These are phyloP conservation scores for Popillia japonica DNA, from an alignment of 1,140 invertebrate genomes.

Conservation along the genomic window DNA sequence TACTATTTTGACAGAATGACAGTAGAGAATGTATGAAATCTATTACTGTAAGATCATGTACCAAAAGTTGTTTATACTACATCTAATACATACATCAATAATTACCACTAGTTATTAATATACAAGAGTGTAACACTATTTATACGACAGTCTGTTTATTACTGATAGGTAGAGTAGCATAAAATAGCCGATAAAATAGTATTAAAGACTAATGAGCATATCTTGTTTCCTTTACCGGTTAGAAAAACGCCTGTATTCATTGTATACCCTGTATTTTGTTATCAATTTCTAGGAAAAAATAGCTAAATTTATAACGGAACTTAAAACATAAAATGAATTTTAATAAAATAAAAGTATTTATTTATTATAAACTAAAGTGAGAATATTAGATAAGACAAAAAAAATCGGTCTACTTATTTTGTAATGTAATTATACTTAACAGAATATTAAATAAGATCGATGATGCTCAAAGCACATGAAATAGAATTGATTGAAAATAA, in stretches of 20 bases:
- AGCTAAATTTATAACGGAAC: slow-evolving; percentile 40
- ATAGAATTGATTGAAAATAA: slow-evolving; percentile 36
- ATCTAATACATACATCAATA: not conserved
- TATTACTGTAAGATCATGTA: too few relatives aligned
- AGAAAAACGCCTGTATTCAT: not conserved
- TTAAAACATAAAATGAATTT: slow-evolving; percentile 38
- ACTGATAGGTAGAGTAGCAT: not conserved
- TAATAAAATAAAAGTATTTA: slow-evolving; percentile 49
- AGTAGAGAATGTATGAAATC: too few relatives aligned
- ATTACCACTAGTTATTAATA: not conserved
- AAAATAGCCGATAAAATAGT: not conserved
- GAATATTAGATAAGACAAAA: slow-evolving; percentile 47
- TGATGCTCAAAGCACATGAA: slow-evolving; percentile 30
- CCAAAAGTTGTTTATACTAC: too few relatives aligned
- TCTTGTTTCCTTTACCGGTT: not conserved
- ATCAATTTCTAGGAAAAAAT: slow-evolving; percentile 38
- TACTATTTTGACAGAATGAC: too few relatives aligned
- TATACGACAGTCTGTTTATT: not conserved
- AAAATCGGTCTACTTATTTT: slow-evolving; percentile 40
- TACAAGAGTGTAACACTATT: not conserved
- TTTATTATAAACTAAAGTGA: slow-evolving; percentile 51
- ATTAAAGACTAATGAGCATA: slow-evolving; percentile 9
- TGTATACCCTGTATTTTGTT: slow-evolving; percentile 38
- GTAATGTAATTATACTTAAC: slow-evolving; percentile 35
- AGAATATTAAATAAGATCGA: slow-evolving; percentile 38